Evolutionary conservation across 2,113 vertebrate species (phyloP).

Genomic region (Pelecanus crispus): DNA sequence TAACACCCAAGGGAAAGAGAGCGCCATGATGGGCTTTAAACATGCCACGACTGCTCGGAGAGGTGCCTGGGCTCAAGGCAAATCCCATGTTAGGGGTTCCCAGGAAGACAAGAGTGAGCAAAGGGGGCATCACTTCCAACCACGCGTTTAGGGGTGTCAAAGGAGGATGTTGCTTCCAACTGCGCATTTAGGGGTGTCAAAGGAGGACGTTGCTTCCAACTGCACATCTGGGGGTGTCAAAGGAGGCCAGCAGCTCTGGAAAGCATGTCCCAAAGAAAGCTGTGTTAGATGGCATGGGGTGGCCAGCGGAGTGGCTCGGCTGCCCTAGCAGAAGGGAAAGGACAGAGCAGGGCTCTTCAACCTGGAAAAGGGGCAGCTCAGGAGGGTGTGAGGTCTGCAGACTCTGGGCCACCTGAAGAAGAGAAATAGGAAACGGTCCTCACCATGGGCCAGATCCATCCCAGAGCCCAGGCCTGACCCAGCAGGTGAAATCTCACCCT

Average conservation of each 20-base stretch:
- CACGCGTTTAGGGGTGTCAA: fast-evolving
- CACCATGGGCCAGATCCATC: neutral
- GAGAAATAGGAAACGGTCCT: neutral
- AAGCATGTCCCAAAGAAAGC: neutral
- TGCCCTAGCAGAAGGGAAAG: neutral
- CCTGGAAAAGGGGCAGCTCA: neutral
- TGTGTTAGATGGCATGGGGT: neutral
- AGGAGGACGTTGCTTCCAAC: too few species aligned
- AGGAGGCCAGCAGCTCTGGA: neutral
- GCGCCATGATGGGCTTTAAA: neutral
- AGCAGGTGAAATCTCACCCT: neutral
- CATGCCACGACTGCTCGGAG: neutral
- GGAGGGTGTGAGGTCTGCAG: neutral
- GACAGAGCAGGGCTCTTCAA: neutral
- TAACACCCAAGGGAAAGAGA: neutral
- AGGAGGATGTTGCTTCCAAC: neutral
- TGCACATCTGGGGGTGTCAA: too few species aligned
- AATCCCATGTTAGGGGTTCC: neutral
- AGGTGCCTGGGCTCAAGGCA: neutral
- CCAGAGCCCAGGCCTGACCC: neutral
- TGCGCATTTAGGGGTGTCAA: too few species aligned
- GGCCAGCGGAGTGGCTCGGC: neutral
- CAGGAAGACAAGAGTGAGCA: neutral
- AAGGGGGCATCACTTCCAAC: neutral
- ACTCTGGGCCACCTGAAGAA: neutral